phyloP scores from a whole-genome alignment of 2,797 vertebrate genomes.

The Strix occidentalis region DNA sequence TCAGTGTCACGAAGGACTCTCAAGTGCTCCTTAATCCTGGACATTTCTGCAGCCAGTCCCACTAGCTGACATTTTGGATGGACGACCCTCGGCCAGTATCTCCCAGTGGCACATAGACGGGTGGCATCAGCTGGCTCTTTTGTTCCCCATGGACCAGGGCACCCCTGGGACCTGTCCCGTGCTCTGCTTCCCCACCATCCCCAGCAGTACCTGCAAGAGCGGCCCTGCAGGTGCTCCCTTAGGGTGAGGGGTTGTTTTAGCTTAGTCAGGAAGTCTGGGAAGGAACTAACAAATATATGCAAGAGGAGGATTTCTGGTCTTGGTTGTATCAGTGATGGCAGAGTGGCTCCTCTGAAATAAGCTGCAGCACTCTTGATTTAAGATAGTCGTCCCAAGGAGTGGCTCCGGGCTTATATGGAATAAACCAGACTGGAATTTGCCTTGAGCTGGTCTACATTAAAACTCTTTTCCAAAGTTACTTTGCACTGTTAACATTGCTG shows the following conservation, averaged over 20 bases:
- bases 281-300: neutral
- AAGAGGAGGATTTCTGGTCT: neutral
- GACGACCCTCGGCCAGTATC: neutral
- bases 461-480: neutral
- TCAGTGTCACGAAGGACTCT: neutral
- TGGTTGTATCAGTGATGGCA: neutral
- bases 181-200: neutral
- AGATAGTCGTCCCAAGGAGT: neutral
- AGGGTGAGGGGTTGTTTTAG: neutral
- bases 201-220: neutral
- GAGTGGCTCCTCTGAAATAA: neutral
- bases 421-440: neutral
- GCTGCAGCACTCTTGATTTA: neutral
- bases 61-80: neutral
- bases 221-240: neutral
- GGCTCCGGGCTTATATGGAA: neutral
- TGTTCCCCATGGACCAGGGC: neutral
- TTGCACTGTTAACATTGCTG: neutral
- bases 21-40: neutral
- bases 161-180: neutral
- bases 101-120: neutral
- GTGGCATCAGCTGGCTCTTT: neutral
- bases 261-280: neutral
- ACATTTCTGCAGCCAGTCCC: neutral
- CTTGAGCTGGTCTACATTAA: neutral